A percentile compares a stretch with the other conserved stretches of the same genome.
These are phyloP conservation scores for Mola mola DNA, from an alignment of 2,113 vertebrate genomes.

Conservation along the genomic window DNA sequence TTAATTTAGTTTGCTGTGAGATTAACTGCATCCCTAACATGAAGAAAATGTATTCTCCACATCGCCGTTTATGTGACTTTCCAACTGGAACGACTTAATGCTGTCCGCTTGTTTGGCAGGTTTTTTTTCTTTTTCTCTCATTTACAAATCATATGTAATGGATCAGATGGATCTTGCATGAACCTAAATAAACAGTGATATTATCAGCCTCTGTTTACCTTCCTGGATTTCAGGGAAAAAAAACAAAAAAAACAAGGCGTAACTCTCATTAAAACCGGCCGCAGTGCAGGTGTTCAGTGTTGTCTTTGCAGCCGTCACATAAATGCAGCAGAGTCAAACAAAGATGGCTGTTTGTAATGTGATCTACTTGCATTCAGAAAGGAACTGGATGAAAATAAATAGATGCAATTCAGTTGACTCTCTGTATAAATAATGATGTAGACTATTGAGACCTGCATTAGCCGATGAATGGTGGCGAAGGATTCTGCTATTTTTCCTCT, in stretches of 20 bases:
- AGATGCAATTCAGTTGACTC: conserved; percentile 1
- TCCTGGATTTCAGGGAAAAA: neutral
- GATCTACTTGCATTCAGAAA: conserved; percentile 1
- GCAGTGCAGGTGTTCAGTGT: conserved; percentile 23
- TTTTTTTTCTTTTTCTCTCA: neutral
- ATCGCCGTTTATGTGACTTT: neutral
- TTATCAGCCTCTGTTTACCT: conserved; percentile 10
- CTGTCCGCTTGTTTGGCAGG: neutral
- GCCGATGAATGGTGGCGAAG: too few species aligned
- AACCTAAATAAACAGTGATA: too few species aligned
- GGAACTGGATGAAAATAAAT: neutral
- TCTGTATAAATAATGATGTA: too few species aligned
- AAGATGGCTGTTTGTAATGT: conserved; percentile 12
- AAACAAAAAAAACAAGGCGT: too few species aligned
- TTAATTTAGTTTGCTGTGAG: conserved; percentile 46
- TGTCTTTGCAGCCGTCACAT: conserved; percentile 16
- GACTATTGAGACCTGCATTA: too few species aligned
- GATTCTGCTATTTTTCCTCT: too few species aligned
- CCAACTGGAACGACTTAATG: neutral
- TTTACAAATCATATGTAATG: too few species aligned
- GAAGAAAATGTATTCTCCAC: conserved; percentile 17
- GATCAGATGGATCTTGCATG: too few species aligned
- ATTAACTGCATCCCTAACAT: conserved; percentile 28
- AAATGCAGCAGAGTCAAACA: too few species aligned
- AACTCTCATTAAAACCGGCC: too few species aligned